These are phyloP conservation scores for Uromys caudimaculatus DNA, from an alignment of 2,797 vertebrate genomes.

Conservation along the genomic window DNA sequence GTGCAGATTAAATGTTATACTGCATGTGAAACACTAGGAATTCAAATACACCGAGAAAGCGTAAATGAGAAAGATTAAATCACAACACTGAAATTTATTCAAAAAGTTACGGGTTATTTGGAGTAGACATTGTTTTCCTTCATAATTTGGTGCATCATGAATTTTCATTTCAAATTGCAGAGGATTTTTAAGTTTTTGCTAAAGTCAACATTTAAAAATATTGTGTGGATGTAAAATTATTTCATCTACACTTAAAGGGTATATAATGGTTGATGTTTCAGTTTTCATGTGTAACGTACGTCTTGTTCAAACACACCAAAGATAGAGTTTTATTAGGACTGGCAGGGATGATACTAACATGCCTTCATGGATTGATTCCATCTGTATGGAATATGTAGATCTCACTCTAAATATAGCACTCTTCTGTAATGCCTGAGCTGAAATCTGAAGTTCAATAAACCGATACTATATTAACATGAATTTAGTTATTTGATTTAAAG, in stretches of 20 bases:
- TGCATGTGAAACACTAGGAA: conserved; percentile 56
- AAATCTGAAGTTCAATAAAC: conserved; percentile 78
- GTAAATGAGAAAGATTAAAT: conserved; percentile 76
- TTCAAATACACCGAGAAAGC: conserved; percentile 59
- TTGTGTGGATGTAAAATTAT: conserved; percentile 80
- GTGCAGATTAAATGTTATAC: conserved; percentile 12
- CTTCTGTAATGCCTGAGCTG: conserved; percentile 74
- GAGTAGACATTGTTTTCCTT: conserved; percentile 78
- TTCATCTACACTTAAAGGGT: conserved; percentile 80
- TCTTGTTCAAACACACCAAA: conserved; percentile 78
- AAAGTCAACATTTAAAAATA: conserved; percentile 84
- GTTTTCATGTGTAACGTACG: conserved; percentile 76
- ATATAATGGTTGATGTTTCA: conserved; percentile 80
- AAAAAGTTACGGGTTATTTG: conserved; percentile 77
- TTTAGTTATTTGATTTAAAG: conserved; percentile 65
- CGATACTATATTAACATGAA: conserved; percentile 72
- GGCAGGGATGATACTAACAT: conserved; percentile 77
- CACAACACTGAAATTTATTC: conserved; percentile 68
- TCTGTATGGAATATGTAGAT: conserved; percentile 79
- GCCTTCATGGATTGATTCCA: conserved; percentile 79
- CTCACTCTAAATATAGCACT: conserved; percentile 79
- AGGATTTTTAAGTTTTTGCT: conserved; percentile 74
- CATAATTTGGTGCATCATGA: conserved; percentile 80
- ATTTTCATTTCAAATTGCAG: conserved; percentile 82
- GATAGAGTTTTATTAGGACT: conserved; percentile 82